Percentiles rank a stretch among this genome's conserved stretches.
These are phyloP conservation scores for Eulemur mongoz DNA, from an alignment of 2,797 vertebrate genomes.

Conservation along the genomic window DNA sequence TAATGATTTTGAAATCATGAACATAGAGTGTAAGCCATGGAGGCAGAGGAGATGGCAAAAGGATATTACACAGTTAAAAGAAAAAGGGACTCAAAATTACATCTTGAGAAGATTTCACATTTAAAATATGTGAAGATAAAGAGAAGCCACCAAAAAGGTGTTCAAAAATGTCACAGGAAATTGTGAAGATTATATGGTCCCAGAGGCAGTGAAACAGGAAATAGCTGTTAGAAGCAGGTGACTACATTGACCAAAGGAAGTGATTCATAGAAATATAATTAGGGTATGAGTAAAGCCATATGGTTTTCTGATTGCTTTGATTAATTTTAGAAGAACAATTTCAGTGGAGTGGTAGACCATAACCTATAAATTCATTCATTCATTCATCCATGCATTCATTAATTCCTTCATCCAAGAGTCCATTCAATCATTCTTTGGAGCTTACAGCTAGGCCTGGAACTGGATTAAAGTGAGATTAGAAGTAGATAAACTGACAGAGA, in stretches of 20 bases:
- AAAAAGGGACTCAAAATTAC: neutral
- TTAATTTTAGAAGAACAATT: conserved; percentile 15
- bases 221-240: neutral
- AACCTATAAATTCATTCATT: neutral
- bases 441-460: neutral
- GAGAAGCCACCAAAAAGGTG: neutral
- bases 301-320: conserved; percentile 16
- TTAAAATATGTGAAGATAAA: neutral
- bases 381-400: neutral
- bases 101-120: conserved; percentile 8
- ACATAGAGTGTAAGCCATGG: neutral
- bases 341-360: neutral
- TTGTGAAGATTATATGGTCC: neutral
- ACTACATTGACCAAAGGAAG: neutral
- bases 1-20: neutral
- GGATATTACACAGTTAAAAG: neutral
- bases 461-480: neutral
- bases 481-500: neutral
- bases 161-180: neutral
- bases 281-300: neutral
- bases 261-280: conserved; percentile 20
- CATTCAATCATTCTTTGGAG: conserved; percentile 24
- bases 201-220: neutral
- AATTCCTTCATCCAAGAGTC: neutral
- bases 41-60: neutral